Evolutionary conservation across 2,797 vertebrate genomes (phyloP), one percentile per base, ranked within the genome.

Genomic region (Smutsia gigantea): DNA sequence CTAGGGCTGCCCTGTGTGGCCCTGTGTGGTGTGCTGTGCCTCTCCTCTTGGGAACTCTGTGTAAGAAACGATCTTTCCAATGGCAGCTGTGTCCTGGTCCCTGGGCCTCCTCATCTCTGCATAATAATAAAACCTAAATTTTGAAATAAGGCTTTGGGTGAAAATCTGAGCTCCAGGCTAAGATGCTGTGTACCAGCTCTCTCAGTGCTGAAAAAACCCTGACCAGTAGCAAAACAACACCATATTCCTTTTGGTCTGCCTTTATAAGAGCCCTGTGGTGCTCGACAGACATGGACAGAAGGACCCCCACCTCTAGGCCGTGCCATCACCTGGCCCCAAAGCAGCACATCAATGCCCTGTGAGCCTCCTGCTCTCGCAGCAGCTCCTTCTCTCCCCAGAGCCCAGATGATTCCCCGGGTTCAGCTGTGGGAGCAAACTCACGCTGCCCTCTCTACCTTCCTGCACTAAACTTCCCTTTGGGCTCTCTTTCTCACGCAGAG

Each of bases 11-110:
- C 63, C 59, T 1, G 0, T 23, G 25, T 78, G 27, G 72, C 31
- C 84, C 51, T 68, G 55, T 1, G 4, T 8, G 34, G 7, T 1
- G 0, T 2, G 8, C 29, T 29, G 29, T 17, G 37, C 0, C n/a
- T 4, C 25, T 59, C 49, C 27, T 77, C 55, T 77, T 37, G 1
- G 10, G 13, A 17, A 51, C 69, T 23, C 9, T 14, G 83, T 84
- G 51, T 39, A 69, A 81, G 27, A 29, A 66, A 55, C 23, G 82
- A 21, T 34, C 25, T 90, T 66, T 66, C 69, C 46, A 64, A 19
- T 18, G 15, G 37, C 11, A 55, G 11, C 37, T 85, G 51, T 89
- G 29, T 83, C 71, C 37, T 4, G 17, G 57, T 57, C 55, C 64
- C 46, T 84, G 57, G 78, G 23, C 63, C 39, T 93, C 81, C 39